Evolutionary conservation across 2,888 invertebrate species (phyloP).

Genomic region (Romanomermis culicivorax): DNA sequence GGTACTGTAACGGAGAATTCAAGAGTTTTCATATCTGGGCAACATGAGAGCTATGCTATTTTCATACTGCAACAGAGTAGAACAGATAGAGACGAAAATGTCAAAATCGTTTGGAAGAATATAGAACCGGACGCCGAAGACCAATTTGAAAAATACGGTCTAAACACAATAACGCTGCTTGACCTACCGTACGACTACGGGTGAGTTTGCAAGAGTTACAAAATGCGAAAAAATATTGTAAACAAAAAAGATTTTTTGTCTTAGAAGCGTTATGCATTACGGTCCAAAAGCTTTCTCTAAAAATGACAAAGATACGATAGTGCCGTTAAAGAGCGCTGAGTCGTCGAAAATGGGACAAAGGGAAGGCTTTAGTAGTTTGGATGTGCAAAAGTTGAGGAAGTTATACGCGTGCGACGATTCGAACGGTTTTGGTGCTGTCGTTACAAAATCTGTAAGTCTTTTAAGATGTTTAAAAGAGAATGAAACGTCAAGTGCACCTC

Average conservation of each 20-base stretch:
- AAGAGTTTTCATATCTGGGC: too few relatives aligned
- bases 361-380: conserved; percentile 28
- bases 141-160: not conserved
- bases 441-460: not conserved
- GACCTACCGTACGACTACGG: conserved; percentile 1
- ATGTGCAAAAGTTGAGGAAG: conserved; percentile 30
- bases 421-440: not conserved
- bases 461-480: not conserved
- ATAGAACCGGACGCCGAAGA: not conserved
- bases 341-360: conserved; percentile 31
- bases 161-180: not conserved
- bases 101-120: not conserved
- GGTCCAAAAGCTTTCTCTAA: not conserved
- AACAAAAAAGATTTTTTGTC: too few relatives aligned
- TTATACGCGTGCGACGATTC: conserved; percentile 29
- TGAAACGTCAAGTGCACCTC: not conserved
- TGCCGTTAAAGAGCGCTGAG: not conserved
- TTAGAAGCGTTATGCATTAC: conserved; percentile 3
- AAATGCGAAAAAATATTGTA: too few relatives aligned
- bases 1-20: too few relatives aligned
- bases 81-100: not conserved
- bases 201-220: too few relatives aligned
- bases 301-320: not conserved
- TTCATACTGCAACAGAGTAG: not conserved
- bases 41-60: too few relatives aligned